Base-by-base conservation (phyloP, 2,888 invertebrate species). In the Acronicta leporina region DNA sequence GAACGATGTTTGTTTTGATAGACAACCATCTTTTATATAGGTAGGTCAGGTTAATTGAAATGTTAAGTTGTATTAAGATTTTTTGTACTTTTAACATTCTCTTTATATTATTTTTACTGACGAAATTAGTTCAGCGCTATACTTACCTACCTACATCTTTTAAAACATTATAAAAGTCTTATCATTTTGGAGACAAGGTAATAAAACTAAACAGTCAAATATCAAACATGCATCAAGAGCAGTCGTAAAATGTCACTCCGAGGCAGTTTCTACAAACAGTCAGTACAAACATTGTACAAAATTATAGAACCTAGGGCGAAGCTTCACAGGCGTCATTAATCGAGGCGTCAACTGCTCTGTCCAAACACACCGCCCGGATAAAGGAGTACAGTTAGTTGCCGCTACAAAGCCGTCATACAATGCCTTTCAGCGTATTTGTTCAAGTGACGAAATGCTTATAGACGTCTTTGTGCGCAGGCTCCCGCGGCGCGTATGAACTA, bases 391-490 rank as follows among this genome's bases (percentile, higher is more conserved):
- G 90, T 90, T 91, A 90, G 75, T 77, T 78, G 79, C 81, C 77
- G 79, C 81, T 82, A 82, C 83, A 83, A 81, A 86, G 80, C 84
- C 82, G 83, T 75, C 75, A 80, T 82, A 90, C 87, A 91, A 89
- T 80, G 83, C 84, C 84, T 90, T 90, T 89, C 88, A 87, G 87
- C 82, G 78, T 87, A 84, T 89, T 88, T 86, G 86, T 86, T 87
- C 85, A 82, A 85, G 87, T 89, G 88, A 89, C 87, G 89, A 88
- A 88, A 87, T 87, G 83, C 85, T 88, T 84, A 85, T 77, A 89
- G 82, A 84, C 78, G 67, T 79, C 88, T 89, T 90, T 91, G 87
- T 89, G 75, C 73, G 76, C 71, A 80, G 77, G 83, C 87, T 87
- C 87, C 87, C 83, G 88, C 85, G 81, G 89, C 71, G 87, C 73